These are phyloP conservation scores for Bubo blakistoni DNA, from an alignment of 2,113 vertebrate genomes.

Conservation along the genomic window DNA sequence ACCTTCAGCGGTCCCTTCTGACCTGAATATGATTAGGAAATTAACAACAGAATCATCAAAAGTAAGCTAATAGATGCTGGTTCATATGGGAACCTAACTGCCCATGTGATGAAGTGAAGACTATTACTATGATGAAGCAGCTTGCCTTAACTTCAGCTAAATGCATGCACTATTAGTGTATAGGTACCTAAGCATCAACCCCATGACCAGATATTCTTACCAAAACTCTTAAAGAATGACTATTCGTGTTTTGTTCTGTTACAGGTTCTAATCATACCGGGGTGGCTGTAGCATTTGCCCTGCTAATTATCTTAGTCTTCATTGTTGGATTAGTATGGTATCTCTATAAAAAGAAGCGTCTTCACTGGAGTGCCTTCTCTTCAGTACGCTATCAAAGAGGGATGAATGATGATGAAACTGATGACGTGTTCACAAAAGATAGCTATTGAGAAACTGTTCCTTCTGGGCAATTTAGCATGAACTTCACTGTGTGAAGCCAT, in stretches of 20 bases:
- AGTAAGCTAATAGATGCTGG: neutral
- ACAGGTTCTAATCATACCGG: constrained; percentile 76
- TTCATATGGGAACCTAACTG: neutral
- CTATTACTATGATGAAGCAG: neutral
- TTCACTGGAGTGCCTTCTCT: constrained; percentile 72
- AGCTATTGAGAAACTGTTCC: constrained; percentile 13
- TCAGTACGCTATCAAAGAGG: constrained; percentile 86
- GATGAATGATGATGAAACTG: constrained; percentile 81
- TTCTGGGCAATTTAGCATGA: neutral
- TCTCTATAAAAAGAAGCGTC: constrained; percentile 78
- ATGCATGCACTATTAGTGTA: rapidly evolving
- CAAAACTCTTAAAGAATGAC: neutral
- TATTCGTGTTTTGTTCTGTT: neutral
- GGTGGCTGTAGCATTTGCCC: constrained; percentile 74
- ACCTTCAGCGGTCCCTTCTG: neutral
- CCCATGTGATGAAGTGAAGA: neutral
- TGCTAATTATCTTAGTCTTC: constrained; percentile 73
- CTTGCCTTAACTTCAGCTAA: neutral
- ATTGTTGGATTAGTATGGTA: constrained; percentile 64
- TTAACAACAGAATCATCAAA: neutral
- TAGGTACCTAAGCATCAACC: neutral
- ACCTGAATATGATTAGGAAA: neutral
- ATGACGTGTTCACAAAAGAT: constrained; percentile 74
- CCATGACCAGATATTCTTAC: neutral
- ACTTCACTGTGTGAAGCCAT: constrained; percentile 55